phyloP scores from a whole-genome alignment of 2,113 vertebrate genomes.

The Noturus placidus region DNA sequence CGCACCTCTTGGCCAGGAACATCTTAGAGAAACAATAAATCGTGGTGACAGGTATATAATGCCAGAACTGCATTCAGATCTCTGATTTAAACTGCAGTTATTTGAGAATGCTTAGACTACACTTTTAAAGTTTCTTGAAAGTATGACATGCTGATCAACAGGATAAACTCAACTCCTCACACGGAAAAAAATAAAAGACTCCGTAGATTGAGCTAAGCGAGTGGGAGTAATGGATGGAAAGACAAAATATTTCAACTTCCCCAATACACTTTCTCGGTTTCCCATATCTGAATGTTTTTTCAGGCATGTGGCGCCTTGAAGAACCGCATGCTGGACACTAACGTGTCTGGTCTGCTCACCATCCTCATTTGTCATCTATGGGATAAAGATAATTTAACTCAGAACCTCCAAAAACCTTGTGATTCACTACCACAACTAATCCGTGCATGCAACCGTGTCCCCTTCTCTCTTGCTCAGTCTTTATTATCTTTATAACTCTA shows the following conservation, averaged over 20 bases:
- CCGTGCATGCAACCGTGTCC: not conserved
- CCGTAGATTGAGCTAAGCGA: not conserved
- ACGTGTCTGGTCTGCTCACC: not conserved
- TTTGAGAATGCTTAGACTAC: not conserved
- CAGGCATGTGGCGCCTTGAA: constrained; percentile 10
- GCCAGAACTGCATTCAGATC: not conserved
- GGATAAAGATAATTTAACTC: not conserved
- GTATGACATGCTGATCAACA: not conserved
- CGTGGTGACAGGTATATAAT: not conserved
- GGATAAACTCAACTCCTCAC: not conserved
- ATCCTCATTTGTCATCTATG: not conserved
- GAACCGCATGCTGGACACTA: not conserved
- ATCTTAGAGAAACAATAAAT: constrained; percentile 1
- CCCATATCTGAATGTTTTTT: not conserved
- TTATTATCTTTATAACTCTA: not conserved
- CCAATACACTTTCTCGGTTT: not conserved
- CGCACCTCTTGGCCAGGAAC: not conserved
- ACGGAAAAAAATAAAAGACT: not conserved
- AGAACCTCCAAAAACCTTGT: not conserved
- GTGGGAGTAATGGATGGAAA: not conserved
- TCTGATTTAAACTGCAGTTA: not conserved
- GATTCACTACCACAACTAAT: not conserved
- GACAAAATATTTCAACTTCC: not conserved
- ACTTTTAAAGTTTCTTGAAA: not conserved
- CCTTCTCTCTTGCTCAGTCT: not conserved